Conservation (phyloP, 2,797 vertebrate species). For the Coilia nasus region DNA sequence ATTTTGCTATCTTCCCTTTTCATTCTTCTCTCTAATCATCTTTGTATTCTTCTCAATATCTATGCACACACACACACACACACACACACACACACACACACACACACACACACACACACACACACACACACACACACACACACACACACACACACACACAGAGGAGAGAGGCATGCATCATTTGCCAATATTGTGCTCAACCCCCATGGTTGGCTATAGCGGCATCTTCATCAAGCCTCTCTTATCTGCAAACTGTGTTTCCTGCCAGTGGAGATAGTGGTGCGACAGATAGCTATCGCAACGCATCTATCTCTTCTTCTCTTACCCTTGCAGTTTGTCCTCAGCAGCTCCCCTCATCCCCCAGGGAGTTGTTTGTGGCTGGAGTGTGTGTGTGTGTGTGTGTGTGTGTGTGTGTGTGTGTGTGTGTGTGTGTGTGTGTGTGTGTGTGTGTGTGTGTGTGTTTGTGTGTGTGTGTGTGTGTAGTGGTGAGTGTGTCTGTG, state of each 20-base stretch:
- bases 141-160: not conserved
- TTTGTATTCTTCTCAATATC: not conserved
- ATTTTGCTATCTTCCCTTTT: slow-evolving; percentile 41
- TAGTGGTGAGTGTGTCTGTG: too few relatives aligned
- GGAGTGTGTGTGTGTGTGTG: too few relatives aligned
- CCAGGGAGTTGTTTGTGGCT: too few relatives aligned
- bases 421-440: not conserved
- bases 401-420: not conserved
- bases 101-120: slow-evolving; percentile 20
- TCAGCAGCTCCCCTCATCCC: not conserved
- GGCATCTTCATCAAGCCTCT: slow-evolving; percentile 1
- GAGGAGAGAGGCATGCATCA: too few relatives aligned
- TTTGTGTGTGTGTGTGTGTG: too few relatives aligned
- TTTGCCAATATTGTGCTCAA: slow-evolving; percentile 28
- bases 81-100: slow-evolving; percentile 29
- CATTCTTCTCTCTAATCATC: not conserved
- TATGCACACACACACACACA: not conserved
- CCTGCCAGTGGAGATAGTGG: not conserved
- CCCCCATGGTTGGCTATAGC: slow-evolving; percentile 3
- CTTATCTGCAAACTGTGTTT: slow-evolving; percentile 23
- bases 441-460: not conserved
- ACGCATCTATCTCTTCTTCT: not conserved
- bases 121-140: slow-evolving; percentile 2
- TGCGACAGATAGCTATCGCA: not conserved
- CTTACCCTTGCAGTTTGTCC: slow-evolving; percentile 8